phyloP scores from a whole-genome alignment of 2,113 vertebrate species.

The Jaculus jaculus region DNA sequence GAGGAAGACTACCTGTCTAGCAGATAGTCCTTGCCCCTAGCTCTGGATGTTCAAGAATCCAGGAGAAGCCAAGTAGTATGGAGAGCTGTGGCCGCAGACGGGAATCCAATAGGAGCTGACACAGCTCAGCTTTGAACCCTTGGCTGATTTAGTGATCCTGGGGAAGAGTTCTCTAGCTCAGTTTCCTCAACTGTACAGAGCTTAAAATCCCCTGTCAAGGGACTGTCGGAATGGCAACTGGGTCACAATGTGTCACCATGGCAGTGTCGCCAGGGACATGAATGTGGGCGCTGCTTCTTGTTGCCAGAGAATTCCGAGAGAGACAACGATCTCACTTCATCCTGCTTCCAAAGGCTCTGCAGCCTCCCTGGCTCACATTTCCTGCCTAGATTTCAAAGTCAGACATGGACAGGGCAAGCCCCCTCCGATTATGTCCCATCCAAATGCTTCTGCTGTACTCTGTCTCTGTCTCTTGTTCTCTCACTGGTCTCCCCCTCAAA shows the following conservation, averaged over 20 bases:
- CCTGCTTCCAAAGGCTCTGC: not conserved
- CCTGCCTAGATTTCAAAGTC: too few relatives aligned
- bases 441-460: too few relatives aligned
- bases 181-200: rapidly evolving
- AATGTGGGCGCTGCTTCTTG: too few relatives aligned
- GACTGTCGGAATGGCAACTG: not conserved
- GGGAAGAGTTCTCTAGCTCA: too few relatives aligned
- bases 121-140: not conserved
- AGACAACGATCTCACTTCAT: rapidly evolving
- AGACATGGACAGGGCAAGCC: too few relatives aligned
- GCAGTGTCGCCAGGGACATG: not conserved
- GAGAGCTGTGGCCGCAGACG: too few relatives aligned
- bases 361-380: too few relatives aligned
- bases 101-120: not conserved
- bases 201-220: rapidly evolving
- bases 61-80: too few relatives aligned
- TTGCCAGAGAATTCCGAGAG: not conserved
- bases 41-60: too few relatives aligned
- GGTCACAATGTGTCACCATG: rapidly evolving
- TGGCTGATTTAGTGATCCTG: rapidly evolving
- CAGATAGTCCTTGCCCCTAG: not conserved
- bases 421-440: too few relatives aligned
- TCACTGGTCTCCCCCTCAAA: too few relatives aligned
- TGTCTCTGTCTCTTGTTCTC: too few relatives aligned
- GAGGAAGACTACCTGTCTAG: rapidly evolving